A percentile compares a stretch with the other conserved stretches of the same genome.
Conservation (phyloP, 2,797 vertebrate species). For the Gambusia yucatana region DNA sequence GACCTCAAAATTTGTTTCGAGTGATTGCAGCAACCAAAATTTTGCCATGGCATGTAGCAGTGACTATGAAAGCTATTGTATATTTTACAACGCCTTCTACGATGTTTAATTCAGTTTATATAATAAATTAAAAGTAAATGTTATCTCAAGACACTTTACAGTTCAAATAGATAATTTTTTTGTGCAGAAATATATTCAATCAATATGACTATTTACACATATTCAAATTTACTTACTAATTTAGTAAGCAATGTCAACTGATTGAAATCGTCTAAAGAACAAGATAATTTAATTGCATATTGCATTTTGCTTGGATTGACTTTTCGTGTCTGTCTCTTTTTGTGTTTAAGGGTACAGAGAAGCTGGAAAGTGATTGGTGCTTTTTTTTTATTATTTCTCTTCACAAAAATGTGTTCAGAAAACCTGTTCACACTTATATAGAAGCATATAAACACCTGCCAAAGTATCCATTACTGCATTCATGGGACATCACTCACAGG, state of each 20-base stretch:
- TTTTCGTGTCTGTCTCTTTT: background rate
- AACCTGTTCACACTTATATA: slow-evolving; percentile 5
- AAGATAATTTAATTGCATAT: background rate
- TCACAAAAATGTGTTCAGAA: background rate
- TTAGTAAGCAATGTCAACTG: background rate
- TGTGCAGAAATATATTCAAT: background rate
- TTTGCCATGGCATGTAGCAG: background rate
- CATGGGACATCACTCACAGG: slow-evolving; percentile 10
- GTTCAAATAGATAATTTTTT: background rate
- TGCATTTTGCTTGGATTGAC: background rate
- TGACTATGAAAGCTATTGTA: background rate
- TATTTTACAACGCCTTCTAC: background rate
- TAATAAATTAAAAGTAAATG: background rate
- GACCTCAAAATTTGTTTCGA: background rate
- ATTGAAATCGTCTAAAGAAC: background rate
- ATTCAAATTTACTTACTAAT: background rate
- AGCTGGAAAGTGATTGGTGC: background rate
- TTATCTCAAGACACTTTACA: background rate
- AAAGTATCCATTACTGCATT: background rate
- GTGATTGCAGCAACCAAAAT: too few relatives aligned
- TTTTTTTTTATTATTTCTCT: background rate
- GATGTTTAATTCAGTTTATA: background rate
- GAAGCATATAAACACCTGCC: slow-evolving; percentile 5
- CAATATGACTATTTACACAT: background rate
- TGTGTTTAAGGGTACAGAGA: background rate